Evolutionary conservation across 2,113 vertebrate species (phyloP).

Genomic region (Amphiprion ocellaris): DNA sequence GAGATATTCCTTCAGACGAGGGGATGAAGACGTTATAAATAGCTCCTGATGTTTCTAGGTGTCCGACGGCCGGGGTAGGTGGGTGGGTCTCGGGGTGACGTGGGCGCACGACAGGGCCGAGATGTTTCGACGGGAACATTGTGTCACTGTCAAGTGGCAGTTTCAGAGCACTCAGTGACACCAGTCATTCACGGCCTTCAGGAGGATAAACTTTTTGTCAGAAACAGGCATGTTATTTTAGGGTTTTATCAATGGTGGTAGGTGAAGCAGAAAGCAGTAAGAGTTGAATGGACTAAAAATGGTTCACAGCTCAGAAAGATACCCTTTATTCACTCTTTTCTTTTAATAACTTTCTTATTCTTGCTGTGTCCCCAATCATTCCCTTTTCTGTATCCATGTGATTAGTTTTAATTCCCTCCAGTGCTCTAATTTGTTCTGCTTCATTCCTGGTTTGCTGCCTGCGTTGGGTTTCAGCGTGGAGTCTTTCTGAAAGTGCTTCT

Average conservation of each 20-base stretch:
- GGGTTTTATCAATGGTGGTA: slow-evolving; percentile 10
- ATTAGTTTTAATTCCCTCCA: slow-evolving; percentile 47
- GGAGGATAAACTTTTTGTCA: slow-evolving; percentile 33
- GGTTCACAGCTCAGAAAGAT: slow-evolving; percentile 19
- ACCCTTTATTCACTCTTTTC: background rate
- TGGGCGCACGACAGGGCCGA: background rate
- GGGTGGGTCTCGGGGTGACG: background rate
- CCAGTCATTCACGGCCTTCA: slow-evolving; percentile 10
- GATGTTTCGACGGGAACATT: slow-evolving; percentile 36
- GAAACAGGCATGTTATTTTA: slow-evolving; percentile 42
- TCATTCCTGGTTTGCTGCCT: background rate
- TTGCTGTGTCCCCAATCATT: slow-evolving; percentile 41
- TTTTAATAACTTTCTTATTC: slow-evolving; percentile 27
- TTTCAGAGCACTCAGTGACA: slow-evolving; percentile 32
- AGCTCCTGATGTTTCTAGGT: slow-evolving; percentile 74
- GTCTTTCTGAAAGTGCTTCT: background rate
- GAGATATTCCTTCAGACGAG: slow-evolving; percentile 68
- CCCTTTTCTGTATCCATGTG: slow-evolving; percentile 24
- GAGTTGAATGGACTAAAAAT: slow-evolving; percentile 30
- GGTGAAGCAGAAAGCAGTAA: slow-evolving; percentile 33
- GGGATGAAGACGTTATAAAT: slow-evolving; percentile 78
- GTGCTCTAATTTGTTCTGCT: slow-evolving; percentile 35
- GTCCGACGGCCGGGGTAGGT: slow-evolving; percentile 25
- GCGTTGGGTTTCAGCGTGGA: background rate
- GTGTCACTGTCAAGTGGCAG: slow-evolving; percentile 50